phyloP scores from a whole-genome alignment of 2,888 invertebrate species.

The Sinopyrophorus schimmeli region DNA sequence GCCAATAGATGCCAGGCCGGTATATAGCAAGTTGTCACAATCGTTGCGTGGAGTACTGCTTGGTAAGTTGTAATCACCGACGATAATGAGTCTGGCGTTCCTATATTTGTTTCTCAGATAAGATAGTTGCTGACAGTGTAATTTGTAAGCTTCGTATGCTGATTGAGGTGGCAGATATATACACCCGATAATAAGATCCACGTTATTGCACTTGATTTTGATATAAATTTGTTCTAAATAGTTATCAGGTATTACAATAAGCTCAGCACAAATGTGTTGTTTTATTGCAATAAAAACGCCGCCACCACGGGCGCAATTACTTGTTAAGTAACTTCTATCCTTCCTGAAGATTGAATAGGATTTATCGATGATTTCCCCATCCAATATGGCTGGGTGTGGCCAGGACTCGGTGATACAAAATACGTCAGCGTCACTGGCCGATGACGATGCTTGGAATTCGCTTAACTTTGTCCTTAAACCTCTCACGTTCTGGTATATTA shows the following conservation, averaged over 20 bases:
- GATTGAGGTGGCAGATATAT: neutral
- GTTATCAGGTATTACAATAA: too few relatives aligned
- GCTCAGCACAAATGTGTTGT: too few relatives aligned
- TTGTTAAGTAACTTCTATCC: too few relatives aligned
- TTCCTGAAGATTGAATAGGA: too few relatives aligned
- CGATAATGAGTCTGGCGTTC: neutral
- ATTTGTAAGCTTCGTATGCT: neutral
- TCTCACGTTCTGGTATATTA: slow-evolving; percentile 2
- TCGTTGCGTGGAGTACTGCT: too few relatives aligned
- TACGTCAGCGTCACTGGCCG: neutral
- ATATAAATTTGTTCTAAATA: too few relatives aligned
- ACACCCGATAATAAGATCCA: neutral
- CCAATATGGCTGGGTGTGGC: neutral
- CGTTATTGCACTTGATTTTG: too few relatives aligned
- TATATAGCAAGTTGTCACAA: too few relatives aligned
- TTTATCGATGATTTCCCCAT: slow-evolving; percentile 3
- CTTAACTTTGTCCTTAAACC: slow-evolving; percentile 1
- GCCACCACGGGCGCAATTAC: neutral
- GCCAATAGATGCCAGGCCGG: too few relatives aligned
- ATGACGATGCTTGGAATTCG: neutral
- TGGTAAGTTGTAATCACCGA: slow-evolving; percentile 2
- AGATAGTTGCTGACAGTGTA: neutral
- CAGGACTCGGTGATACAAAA: neutral
- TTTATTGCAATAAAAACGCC: neutral
- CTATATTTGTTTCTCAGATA: neutral